A percentile compares a stretch with the other conserved stretches of the same genome.
Evolutionary conservation across 2,888 invertebrate species (phyloP).

Genomic region (Sinelater perroti): DNA sequence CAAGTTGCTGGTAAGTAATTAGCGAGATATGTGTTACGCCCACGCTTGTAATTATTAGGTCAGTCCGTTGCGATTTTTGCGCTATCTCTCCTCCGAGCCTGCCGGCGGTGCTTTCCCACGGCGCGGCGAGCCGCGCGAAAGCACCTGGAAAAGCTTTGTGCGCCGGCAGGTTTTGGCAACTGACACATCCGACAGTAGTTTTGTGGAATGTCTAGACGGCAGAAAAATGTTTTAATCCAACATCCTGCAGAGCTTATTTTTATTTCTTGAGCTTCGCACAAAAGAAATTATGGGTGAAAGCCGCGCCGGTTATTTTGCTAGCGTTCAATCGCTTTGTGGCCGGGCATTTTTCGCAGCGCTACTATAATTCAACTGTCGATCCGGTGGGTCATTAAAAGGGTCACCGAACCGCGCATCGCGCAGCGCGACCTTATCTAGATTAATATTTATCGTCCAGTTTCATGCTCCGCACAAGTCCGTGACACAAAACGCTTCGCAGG

Average conservation of each 20-base stretch:
- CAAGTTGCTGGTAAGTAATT: conserved; percentile 37
- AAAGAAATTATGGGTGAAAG: too few species aligned
- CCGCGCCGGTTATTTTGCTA: too few species aligned
- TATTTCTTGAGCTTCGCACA: too few species aligned
- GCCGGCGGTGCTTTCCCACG: conserved; percentile 19
- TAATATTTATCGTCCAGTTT: conserved; percentile 3
- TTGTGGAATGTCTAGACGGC: too few species aligned
- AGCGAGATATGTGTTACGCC: conserved; percentile 38
- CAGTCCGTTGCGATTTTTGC: conserved; percentile 26
- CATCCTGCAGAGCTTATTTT: too few species aligned
- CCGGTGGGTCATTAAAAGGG: conserved; percentile 13
- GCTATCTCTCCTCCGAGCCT: conserved; percentile 2
- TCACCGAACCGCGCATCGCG: conserved; percentile 5
- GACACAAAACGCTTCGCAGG: conserved; percentile 13
- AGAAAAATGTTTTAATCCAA: too few species aligned
- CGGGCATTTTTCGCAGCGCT: too few species aligned
- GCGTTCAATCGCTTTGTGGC: too few species aligned
- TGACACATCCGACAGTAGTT: too few species aligned
- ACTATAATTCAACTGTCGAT: too few species aligned
- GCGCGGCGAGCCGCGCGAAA: background rate
- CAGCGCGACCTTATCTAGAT: conserved; percentile 13
- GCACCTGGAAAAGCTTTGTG: too few species aligned
- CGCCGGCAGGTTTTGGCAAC: too few species aligned
- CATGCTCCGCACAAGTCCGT: background rate
- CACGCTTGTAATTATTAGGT: conserved; percentile 38